Percentiles rank a stretch among this genome's conserved stretches.
Evolutionary conservation across 92 coral and sea anemone species (phyloP).

Genomic region (Phenganax marumi): DNA sequence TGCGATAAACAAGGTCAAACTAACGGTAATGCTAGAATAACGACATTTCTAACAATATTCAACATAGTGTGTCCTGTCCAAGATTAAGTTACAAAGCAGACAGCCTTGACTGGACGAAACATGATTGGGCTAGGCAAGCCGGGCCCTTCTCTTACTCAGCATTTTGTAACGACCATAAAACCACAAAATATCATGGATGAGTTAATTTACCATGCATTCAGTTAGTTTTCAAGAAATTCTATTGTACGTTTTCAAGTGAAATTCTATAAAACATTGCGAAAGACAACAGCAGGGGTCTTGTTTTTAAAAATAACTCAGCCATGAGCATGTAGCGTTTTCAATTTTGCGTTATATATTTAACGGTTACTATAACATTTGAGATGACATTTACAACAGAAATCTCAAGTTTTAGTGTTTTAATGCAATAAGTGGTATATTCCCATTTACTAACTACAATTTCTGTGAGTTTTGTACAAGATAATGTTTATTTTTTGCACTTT

Average conservation of each 20-base stretch:
- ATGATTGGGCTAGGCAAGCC: neutral
- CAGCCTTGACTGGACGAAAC: conserved; percentile 43
- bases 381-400: neutral
- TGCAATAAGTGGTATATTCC: neutral
- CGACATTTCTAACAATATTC: conserved; percentile 18
- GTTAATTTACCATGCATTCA: conserved; percentile 62
- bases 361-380: conserved; percentile 9
- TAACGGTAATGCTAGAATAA: conserved; percentile 39
- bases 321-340: neutral
- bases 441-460: neutral
- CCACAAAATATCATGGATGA: conserved; percentile 73
- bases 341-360: conserved; percentile 3
- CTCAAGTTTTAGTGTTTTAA: neutral
- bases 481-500: conserved; percentile 34
- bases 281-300: neutral
- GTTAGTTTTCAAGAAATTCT: neutral
- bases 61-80: neutral
- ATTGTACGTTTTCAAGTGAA: neutral
- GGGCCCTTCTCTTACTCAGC: neutral
- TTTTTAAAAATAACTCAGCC: conserved; percentile 1
- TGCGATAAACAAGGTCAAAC: conserved; percentile 37
- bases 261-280: neutral
- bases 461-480: neutral
- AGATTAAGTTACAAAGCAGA: conserved; percentile 36
- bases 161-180: conserved; percentile 79